Evolutionary conservation across 2,888 invertebrate species (phyloP).

Genomic region (Caenorhabditis sp.): DNA sequence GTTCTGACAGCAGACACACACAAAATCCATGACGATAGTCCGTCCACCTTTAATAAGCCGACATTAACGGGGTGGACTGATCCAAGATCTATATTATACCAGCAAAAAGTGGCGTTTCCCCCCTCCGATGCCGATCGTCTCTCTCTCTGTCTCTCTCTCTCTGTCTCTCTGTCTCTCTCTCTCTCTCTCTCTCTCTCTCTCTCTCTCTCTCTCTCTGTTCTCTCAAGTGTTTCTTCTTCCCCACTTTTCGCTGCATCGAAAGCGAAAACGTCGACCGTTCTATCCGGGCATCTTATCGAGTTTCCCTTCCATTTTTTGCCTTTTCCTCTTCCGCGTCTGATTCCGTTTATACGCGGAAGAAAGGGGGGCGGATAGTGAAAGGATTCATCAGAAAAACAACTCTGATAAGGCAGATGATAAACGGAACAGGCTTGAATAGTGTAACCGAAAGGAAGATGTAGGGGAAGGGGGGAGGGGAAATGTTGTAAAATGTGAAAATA

Average conservation of each 20-base stretch:
- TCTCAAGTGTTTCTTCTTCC: conserved; percentile 44
- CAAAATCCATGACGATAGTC: no score
- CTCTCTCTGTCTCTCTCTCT: no score
- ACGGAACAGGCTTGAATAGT: not conserved
- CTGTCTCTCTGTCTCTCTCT: no score
- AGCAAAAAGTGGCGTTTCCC: not conserved
- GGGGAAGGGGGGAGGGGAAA: not conserved
- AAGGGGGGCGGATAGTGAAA: conserved; percentile 11
- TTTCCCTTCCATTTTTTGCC: conserved; percentile 16
- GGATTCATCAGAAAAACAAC: not conserved
- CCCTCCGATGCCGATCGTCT: no score
- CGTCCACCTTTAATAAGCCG: no score
- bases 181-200: no score
- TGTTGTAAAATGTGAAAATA: not conserved
- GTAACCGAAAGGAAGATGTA: not conserved
- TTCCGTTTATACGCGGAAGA: conserved; percentile 18
- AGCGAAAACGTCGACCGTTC: conserved; percentile 46
- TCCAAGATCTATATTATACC: no score
- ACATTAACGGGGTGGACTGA: no score
- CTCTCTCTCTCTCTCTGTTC: no score
- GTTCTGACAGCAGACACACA: no score
- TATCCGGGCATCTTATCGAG: conserved; percentile 56
- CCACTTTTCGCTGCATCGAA: not conserved
- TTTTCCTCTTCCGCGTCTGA: conserved; percentile 38
- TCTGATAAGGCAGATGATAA: conserved; percentile 21